These are phyloP conservation scores for Colletes gigas DNA, from an alignment of 1,140 invertebrate genomes.

Conservation along the genomic window DNA sequence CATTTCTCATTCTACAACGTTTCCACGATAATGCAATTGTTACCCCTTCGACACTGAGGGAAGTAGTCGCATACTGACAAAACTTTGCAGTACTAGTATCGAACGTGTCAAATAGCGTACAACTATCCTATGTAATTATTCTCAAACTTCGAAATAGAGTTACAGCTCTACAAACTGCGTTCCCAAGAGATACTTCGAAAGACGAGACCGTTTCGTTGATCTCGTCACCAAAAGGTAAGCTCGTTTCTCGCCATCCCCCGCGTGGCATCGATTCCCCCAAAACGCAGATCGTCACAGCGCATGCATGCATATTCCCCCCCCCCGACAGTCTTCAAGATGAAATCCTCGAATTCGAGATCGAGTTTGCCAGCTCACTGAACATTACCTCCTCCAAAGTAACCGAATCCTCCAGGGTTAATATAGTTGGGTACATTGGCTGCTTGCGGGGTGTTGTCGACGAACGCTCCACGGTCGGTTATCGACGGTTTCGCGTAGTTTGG, in stretches of 20 bases:
- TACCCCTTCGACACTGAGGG: too few relatives aligned
- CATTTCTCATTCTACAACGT: too few relatives aligned
- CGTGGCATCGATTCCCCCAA: not conserved
- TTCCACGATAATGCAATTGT: too few relatives aligned
- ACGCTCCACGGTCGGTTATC: conserved; percentile 27
- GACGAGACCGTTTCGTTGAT: too few relatives aligned
- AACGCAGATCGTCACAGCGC: not conserved
- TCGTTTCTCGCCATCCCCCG: not conserved
- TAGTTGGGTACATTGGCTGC: not conserved
- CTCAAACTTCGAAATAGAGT: too few relatives aligned
- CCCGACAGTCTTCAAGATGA: not conserved
- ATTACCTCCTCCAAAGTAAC: conserved; percentile 35
- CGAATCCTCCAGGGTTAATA: conserved; percentile 1
- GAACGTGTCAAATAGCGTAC: too few relatives aligned
- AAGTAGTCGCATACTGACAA: too few relatives aligned
- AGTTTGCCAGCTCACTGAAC: not conserved
- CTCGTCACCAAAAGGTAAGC: not conserved
- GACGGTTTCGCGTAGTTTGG: not conserved
- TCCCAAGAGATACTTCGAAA: too few relatives aligned
- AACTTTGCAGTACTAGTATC: too few relatives aligned
- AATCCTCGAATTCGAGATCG: not conserved
- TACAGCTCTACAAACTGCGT: too few relatives aligned
- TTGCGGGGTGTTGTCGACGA: conserved; percentile 13
- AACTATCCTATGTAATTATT: too few relatives aligned
- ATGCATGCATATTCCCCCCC: not conserved